These are phyloP conservation scores for Rattus rattus DNA, from an alignment of 2,113 vertebrate genomes.

Conservation along the genomic window DNA sequence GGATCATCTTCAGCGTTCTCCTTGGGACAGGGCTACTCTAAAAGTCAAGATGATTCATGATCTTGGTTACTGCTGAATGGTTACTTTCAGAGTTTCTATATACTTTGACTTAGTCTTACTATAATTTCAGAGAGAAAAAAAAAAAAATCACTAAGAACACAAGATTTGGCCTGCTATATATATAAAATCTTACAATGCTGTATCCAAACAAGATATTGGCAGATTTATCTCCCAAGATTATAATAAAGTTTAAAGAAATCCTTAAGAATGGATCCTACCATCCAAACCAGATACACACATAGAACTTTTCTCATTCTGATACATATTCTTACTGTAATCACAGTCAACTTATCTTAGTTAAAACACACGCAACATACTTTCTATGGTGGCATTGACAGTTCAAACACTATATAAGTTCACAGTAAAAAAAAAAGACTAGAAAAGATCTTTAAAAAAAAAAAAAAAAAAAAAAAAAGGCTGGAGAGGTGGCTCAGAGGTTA, in stretches of 20 bases:
- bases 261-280: neutral
- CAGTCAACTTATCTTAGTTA: neutral
- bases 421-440: neutral
- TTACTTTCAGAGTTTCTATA: neutral
- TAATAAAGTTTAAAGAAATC: constrained; percentile 37
- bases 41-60: constrained; percentile 47
- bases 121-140: neutral
- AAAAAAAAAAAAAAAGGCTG: neutral
- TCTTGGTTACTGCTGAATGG: neutral
- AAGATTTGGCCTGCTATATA: neutral
- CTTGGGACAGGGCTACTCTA: constrained; percentile 88
- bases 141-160: neutral
- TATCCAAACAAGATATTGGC: neutral
- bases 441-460: too few species aligned
- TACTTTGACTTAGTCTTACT: neutral
- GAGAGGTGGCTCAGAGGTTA: too few species aligned
- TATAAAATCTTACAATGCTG: neutral
- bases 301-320: constrained; percentile 17
- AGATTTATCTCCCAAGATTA: constrained; percentile 32
- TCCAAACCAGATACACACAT: neutral
- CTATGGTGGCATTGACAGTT: neutral
- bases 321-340: neutral
- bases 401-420: neutral
- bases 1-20: constrained; percentile 92
- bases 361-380: neutral